Base-by-base conservation (phyloP, 2,113 vertebrate species). In the Collichthys lucidus region DNA sequence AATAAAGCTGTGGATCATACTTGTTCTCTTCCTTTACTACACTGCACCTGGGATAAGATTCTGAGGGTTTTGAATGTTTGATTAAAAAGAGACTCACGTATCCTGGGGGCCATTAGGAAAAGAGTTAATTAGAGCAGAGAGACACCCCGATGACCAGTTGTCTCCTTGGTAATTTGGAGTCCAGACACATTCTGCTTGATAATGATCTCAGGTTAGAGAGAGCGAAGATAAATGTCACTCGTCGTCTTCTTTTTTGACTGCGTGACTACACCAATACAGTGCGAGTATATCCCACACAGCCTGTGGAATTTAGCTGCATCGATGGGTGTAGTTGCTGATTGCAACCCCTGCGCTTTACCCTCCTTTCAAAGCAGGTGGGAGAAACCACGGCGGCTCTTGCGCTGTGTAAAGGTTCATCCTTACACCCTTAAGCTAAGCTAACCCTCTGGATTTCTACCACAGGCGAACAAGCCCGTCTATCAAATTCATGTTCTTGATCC, bases 131-230 rank as follows among this genome's bases (percentile, higher is more conserved):
- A 77, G 74, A 84, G 82, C 69, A 31, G 72, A 0, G 53, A 77
- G 81, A 77, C 35, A 7, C 50, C 59, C 55, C 4, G 9, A 46
- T 75, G 85, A 82, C 77, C 81, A 15, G 29, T 80, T 82, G 75
- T 85, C 70, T 71, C n/a, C 42, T 12, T 19, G 40, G 72, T 80
- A 75, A 92, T 89, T 91, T 84, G 35, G 60, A 87, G 83, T 77
- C 74, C 50, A 84, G 84, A 83, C 71, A 70, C 72, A 79, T 56
- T 80, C 77, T 55, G 22, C 65, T 26, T 59, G 75, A 78, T 89
- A 75, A 73, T 76, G 69, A 92, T 44, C 70, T 60, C 72, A 62
- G 77, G 77, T 86, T 66, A 80, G 63, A 81, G 42, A 29, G 73
- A 47, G 74, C 35, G 3, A 47, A 76, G 77, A 83, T 63, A 72